phyloP scores from a whole-genome alignment of 53 echinoderm and acorn worm species.

The Antedon mediterranea region DNA sequence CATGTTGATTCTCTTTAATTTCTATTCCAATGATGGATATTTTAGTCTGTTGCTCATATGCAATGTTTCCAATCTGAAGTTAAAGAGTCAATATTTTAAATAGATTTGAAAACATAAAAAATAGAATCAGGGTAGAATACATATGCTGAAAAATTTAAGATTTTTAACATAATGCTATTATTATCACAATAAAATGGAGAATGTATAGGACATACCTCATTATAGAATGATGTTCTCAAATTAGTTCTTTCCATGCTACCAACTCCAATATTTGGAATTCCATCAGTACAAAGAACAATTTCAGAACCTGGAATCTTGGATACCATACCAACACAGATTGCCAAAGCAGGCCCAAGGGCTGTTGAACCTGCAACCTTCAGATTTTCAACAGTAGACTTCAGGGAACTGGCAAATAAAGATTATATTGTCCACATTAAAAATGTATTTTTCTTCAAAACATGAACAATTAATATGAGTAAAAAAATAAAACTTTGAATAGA shows the following conservation, averaged over 20 bases:
- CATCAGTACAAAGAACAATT: conserved; percentile 84
- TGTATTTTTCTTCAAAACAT: no score
- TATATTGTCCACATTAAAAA: background rate
- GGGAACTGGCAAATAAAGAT: conserved; percentile 13
- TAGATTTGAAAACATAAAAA: no score
- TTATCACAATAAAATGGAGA: no score
- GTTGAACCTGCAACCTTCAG: conserved; percentile 51
- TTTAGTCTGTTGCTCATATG: conserved; percentile 78
- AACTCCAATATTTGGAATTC: conserved; percentile 71
- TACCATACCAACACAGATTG: conserved; percentile 59
- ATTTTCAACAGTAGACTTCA: conserved; percentile 21
- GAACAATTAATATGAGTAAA: no score
- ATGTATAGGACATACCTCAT: no score
- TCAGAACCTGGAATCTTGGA: conserved; percentile 77
- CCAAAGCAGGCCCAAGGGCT: conserved; percentile 79
- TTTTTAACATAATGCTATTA: no score
- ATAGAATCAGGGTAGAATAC: no score
- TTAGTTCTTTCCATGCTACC: conserved; percentile 24
- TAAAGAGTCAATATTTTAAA: no score
- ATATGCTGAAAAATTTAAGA: no score
- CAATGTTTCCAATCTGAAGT: conserved; percentile 60
- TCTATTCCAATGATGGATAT: conserved; percentile 95
- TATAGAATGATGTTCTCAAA: conserved; percentile 25
- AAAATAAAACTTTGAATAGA: no score
- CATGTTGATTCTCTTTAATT: conserved; percentile 24